Conservation (phyloP, 2,888 invertebrate genomes). For the Catotricha subobsoleta region DNA sequence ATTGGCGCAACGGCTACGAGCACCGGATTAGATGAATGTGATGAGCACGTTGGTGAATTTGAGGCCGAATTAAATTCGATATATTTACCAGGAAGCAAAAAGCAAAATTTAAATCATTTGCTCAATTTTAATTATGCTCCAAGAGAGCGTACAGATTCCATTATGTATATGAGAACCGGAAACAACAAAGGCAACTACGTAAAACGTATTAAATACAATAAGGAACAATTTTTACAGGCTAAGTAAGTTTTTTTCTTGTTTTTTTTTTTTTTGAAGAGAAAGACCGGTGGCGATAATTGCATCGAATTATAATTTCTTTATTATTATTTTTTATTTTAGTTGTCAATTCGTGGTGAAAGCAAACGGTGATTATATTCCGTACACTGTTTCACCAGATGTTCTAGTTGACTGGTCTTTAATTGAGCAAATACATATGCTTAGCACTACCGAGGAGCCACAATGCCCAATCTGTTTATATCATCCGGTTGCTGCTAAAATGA, state of each 20-base stretch:
- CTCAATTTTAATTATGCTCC: slow-evolving; percentile 77
- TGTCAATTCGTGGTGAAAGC: slow-evolving; percentile 89
- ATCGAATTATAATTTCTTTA: background rate
- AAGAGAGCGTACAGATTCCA: slow-evolving; percentile 28
- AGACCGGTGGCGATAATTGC: background rate
- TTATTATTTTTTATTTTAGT: slow-evolving; percentile 32
- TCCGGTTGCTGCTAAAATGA: slow-evolving; percentile 79
- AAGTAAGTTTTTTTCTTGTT: slow-evolving; percentile 43
- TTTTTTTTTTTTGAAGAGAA: background rate
- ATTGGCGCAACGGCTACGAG: slow-evolving; percentile 34
- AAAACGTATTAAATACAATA: slow-evolving; percentile 58
- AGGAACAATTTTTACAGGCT: slow-evolving; percentile 86
- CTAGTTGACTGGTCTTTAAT: slow-evolving; percentile 82
- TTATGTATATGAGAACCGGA: slow-evolving; percentile 1
- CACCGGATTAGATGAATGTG: slow-evolving; percentile 22
- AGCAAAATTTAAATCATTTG: slow-evolving; percentile 85
- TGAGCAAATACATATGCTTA: slow-evolving; percentile 63
- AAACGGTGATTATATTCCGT: slow-evolving; percentile 54
- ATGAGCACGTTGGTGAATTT: slow-evolving; percentile 19
- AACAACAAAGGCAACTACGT: slow-evolving; percentile 11
- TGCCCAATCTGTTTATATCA: slow-evolving; percentile 87
- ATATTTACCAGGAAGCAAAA: slow-evolving; percentile 67
- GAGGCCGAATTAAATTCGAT: slow-evolving; percentile 67
- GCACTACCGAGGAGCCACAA: slow-evolving; percentile 45
- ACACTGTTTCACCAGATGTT: slow-evolving; percentile 68